phyloP scores from a whole-genome alignment of 1,140 invertebrate genomes.

The Lerema accius region DNA sequence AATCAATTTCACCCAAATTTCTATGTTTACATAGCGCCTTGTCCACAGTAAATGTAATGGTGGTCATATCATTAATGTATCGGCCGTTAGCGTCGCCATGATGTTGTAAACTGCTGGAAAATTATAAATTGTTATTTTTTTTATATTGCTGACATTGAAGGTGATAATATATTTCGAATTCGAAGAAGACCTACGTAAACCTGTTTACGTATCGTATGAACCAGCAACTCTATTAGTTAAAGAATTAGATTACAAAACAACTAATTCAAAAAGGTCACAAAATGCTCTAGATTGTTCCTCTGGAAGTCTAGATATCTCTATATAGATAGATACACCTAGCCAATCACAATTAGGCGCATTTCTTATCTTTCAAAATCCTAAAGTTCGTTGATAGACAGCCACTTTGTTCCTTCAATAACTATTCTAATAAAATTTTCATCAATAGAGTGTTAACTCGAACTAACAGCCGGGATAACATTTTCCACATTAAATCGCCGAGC shows the following conservation, averaged over 20 bases:
- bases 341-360: too few relatives aligned
- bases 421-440: background rate
- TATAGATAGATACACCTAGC: too few relatives aligned
- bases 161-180: background rate
- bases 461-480: constrained; percentile 5
- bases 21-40: constrained; percentile 6
- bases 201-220: too few relatives aligned
- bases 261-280: too few relatives aligned
- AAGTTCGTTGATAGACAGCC: too few relatives aligned
- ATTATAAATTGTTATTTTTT: background rate
- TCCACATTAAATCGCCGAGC: constrained; percentile 6
- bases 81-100: constrained; percentile 10
- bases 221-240: too few relatives aligned
- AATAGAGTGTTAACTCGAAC: background rate
- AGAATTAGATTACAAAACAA: too few relatives aligned
- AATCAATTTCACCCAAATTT: constrained; percentile 13
- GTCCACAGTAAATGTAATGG: constrained; percentile 21
- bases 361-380: too few relatives aligned
- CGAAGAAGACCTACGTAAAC: too few relatives aligned
- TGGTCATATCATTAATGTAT: constrained; percentile 9
- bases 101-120: constrained; percentile 4
- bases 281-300: too few relatives aligned
- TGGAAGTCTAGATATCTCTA: too few relatives aligned
- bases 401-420: too few relatives aligned
- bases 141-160: background rate